These are phyloP conservation scores for Stichodactyla helianthus DNA, from an alignment of 64 coral and sea anemone species.

Conservation along the genomic window DNA sequence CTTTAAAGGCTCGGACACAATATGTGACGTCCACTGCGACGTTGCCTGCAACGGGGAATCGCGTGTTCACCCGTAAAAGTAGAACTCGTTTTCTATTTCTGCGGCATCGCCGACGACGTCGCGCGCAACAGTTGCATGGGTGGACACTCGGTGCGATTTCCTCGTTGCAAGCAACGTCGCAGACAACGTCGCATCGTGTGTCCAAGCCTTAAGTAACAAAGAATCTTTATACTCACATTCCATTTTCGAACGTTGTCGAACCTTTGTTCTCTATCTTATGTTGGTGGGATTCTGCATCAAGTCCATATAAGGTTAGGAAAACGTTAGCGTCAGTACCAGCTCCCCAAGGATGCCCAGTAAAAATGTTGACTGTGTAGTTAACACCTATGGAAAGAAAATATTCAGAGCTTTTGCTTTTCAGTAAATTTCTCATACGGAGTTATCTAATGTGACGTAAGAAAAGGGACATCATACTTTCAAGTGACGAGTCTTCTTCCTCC, in stretches of 20 bases:
- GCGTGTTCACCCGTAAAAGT: no score
- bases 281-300: background rate
- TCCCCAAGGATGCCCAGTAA: background rate
- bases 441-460: background rate
- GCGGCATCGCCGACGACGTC: no score
- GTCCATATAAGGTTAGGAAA: background rate
- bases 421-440: background rate
- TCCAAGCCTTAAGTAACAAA: no score
- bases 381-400: background rate
- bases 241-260: background rate
- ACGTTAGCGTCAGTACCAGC: constrained; percentile 19
- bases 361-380: constrained; percentile 1
- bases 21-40: no score
- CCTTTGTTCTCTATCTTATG: background rate
- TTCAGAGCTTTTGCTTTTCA: background rate
- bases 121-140: no score
- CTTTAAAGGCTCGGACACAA: no score
- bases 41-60: no score
- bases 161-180: no score
- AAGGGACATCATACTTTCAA: background rate
- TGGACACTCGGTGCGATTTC: no score
- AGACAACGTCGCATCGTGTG: no score
- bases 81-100: no score
- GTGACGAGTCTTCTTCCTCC: background rate
- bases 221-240: background rate